phyloP scores from a whole-genome alignment of 2,113 vertebrate species.

The Cettia cetti region DNA sequence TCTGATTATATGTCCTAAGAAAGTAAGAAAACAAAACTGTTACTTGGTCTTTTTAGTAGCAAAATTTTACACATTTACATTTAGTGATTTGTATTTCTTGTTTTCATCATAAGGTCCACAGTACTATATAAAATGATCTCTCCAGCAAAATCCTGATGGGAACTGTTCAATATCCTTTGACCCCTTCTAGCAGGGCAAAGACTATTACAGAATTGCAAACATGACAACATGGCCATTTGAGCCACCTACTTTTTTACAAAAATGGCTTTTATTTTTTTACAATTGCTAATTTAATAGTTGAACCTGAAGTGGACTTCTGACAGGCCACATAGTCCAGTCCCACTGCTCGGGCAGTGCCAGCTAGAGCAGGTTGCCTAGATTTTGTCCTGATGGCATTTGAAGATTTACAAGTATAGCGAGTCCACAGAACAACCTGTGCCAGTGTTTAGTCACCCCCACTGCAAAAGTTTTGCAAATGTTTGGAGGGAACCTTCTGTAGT shows the following conservation, averaged over 20 bases:
- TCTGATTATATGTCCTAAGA: not conserved
- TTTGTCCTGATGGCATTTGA: not conserved
- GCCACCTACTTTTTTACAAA: not conserved
- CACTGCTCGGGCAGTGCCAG: not conserved
- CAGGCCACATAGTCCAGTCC: not conserved
- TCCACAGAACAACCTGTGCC: not conserved
- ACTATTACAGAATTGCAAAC: not conserved
- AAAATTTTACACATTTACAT: not conserved
- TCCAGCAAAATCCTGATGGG: not conserved
- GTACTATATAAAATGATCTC: not conserved
- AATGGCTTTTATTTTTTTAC: not conserved
- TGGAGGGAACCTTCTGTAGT: not conserved
- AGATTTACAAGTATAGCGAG: not conserved
- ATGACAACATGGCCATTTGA: not conserved
- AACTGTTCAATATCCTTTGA: not conserved
- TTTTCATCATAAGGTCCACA: not conserved
- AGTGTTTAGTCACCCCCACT: accelerated
- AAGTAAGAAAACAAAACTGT: not conserved
- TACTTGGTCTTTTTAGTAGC: not conserved
- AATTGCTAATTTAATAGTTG: not conserved
- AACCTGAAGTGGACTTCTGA: not conserved
- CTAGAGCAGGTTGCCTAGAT: not conserved
- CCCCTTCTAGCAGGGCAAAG: not conserved
- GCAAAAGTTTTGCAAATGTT: not conserved
- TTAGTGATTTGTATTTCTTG: not conserved